These are phyloP conservation scores for Lophura nycthemera DNA, from an alignment of 2,113 vertebrate species.

Conservation along the genomic window DNA sequence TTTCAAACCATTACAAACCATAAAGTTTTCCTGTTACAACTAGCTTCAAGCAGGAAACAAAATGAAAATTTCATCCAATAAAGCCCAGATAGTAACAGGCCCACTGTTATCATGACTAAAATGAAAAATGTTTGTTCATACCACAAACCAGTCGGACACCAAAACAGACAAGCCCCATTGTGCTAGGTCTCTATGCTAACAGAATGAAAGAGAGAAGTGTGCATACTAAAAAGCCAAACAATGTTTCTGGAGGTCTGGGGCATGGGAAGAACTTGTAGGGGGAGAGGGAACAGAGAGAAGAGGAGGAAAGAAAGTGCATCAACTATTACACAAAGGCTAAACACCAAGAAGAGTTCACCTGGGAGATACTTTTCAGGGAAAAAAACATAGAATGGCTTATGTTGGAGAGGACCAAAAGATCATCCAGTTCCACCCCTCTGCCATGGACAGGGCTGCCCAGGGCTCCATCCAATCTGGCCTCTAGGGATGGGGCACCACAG, in stretches of 20 bases:
- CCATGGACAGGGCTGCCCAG: no score
- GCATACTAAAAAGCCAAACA: neutral
- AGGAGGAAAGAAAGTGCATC: neutral
- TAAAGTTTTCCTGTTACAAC: neutral
- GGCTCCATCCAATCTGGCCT: no score
- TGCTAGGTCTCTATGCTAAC: neutral
- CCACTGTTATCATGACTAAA: neutral
- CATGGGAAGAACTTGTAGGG: neutral
- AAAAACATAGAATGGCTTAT: neutral
- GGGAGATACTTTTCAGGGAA: neutral
- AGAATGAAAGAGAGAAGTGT: neutral
- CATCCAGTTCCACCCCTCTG: no score
- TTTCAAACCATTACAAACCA: neutral
- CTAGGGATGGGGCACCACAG: no score
- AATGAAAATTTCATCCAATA: conserved; percentile 21
- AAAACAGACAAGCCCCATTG: neutral
- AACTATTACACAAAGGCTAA: neutral
- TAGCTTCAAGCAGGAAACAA: neutral
- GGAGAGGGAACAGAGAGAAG: neutral
- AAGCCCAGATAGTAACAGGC: neutral
- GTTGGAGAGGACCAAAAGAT: no score
- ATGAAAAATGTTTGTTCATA: neutral
- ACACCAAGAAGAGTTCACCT: neutral
- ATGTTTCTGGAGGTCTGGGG: neutral
- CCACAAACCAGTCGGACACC: neutral